These are phyloP conservation scores for Hirtodrosophila trivittata DNA, from an alignment of 2,888 invertebrate species.

Conservation along the genomic window DNA sequence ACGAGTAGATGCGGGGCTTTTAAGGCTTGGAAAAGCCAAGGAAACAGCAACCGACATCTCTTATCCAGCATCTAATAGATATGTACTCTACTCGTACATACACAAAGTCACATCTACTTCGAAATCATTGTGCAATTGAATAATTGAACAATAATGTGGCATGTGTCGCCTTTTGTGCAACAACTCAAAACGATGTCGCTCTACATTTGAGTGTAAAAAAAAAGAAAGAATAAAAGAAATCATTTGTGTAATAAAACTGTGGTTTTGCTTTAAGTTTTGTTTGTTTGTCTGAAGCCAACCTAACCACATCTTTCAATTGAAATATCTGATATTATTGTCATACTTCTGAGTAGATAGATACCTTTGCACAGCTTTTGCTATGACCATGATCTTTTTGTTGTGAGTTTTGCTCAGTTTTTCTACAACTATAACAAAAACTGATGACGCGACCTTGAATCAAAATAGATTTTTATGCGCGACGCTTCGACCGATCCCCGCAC, in stretches of 20 bases:
- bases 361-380: not conserved
- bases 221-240: too few relatives aligned
- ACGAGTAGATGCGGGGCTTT: not conserved
- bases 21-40: constrained; percentile 31
- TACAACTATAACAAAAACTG: constrained; percentile 52
- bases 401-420: constrained; percentile 19
- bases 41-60: constrained; percentile 41
- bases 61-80: constrained; percentile 62
- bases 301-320: too few relatives aligned
- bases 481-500: constrained; percentile 61
- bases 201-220: not conserved
- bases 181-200: constrained; percentile 15
- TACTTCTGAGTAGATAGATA: too few relatives aligned
- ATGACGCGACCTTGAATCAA: constrained; percentile 75
- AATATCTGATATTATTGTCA: too few relatives aligned
- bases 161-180: constrained; percentile 33
- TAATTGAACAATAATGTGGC: constrained; percentile 70
- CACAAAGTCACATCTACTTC: constrained; percentile 9
- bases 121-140: constrained; percentile 66
- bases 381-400: constrained; percentile 2
- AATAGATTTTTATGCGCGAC: constrained; percentile 71
- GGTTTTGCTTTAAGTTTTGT: not conserved
- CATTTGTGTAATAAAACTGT: too few relatives aligned
- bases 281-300: not conserved
- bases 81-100: constrained; percentile 4